A percentile compares a stretch with the other conserved stretches of the same genome.
phyloP scores from a whole-genome alignment of 2,113 vertebrate species.

The Nymphicus hollandicus region DNA sequence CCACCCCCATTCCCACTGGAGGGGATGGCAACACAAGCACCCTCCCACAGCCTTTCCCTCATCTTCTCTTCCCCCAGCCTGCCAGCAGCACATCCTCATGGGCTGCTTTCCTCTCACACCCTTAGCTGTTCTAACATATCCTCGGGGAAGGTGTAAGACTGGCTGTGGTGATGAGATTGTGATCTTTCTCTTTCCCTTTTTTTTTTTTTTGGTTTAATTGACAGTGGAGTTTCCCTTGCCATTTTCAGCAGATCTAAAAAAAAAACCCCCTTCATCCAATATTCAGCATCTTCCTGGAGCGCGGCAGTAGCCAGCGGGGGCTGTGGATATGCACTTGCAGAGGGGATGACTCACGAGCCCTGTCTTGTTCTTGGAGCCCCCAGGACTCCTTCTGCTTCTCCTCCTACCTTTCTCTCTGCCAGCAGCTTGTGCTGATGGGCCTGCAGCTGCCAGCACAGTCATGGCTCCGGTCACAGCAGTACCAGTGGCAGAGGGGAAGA shows the following conservation, averaged over 20 bases:
- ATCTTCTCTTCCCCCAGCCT: neutral
- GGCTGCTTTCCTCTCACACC: conserved; percentile 22
- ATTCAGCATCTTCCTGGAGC: conserved; percentile 6
- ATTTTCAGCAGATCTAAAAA: conserved; percentile 33
- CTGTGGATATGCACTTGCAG: neutral
- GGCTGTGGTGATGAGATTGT: neutral
- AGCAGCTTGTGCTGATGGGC: neutral
- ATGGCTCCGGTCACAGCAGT: rapidly evolving
- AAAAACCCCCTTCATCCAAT: neutral
- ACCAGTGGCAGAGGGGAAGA: neutral
- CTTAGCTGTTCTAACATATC: conserved; percentile 14
- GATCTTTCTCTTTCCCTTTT: neutral
- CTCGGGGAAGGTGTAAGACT: conserved; percentile 15
- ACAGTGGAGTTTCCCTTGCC: conserved; percentile 45
- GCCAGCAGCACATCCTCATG: neutral
- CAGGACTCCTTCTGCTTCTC: neutral
- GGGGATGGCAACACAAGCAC: neutral
- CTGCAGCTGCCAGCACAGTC: neutral
- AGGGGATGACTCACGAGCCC: neutral
- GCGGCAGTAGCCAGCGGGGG: neutral
- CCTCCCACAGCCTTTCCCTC: neutral
- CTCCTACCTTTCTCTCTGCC: neutral
- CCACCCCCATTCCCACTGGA: neutral
- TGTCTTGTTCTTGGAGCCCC: neutral
- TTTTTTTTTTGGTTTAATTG: neutral